Base-by-base conservation (phyloP, 2,888 invertebrate genomes). In the Idaea straminata region DNA sequence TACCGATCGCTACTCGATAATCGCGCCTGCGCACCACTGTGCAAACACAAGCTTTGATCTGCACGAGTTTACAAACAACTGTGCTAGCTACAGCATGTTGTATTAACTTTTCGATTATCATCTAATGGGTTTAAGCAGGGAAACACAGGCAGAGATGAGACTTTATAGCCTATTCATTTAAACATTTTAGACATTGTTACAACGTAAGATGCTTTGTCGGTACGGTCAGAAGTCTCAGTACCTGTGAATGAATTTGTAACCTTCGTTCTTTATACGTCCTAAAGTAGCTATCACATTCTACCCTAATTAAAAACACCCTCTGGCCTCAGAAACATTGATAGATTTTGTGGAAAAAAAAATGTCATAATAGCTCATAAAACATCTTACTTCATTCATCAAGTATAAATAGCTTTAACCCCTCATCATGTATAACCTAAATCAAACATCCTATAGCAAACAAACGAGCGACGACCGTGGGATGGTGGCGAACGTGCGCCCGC, bases 401-500 rank as follows among this genome's bases (percentile, higher is more conserved):
- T 25, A 2, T 25, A 25, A 25, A 25, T 25, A 25, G 25, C 25
- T 25, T 25, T 25, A 25, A 59, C 13, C 35, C 57, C 5, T 47
- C 25, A 60, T 15, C 57, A 16, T n/a, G 34, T 64, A 57, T 2
- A 16, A 35, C 10, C 47, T 10, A 0, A 16, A 5, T 58, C 38
- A 57, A 64, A 57, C 87, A 80, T 2, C 78, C 86, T 87, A 75
- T 25, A 25, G 25, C 25, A 25, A 25, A 25, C 25, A 3, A 25
- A 25, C 88, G 78, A n/a, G 66, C 66, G 70, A 75, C 78, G 68
- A 83, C 80, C 88, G 88, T 89, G 88, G 86, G 88, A 89, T 74
- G 72, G 70, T 65, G 66, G 66, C 60, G 59, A 68, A 71, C 77
- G 71, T 81, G 83, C 80, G 76, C 82, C 77, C 74, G 83, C 80